A percentile compares a stretch with the other conserved stretches of the same genome.
Evolutionary conservation across 2,888 invertebrate species (phyloP).

Genomic region (Oxyscelio sp.): DNA sequence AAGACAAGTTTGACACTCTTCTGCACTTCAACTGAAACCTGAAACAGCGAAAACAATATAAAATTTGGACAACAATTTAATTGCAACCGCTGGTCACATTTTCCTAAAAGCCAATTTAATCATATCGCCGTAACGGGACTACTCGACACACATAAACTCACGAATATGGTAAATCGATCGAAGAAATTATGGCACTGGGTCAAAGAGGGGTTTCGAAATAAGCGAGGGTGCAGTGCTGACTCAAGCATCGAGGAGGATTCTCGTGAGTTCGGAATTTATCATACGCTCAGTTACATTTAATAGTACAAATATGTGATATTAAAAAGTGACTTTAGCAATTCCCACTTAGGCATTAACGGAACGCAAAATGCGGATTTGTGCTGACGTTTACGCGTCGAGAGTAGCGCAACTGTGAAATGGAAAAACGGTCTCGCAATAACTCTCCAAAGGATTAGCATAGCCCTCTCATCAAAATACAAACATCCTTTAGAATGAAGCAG

Average conservation of each 20-base stretch:
- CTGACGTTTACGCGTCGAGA: conserved; percentile 70
- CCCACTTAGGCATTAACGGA: conserved; percentile 84
- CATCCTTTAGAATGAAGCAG: conserved; percentile 79
- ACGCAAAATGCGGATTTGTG: conserved; percentile 86
- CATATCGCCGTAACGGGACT: conserved; percentile 9
- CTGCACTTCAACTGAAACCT: no score
- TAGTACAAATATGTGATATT: conserved; percentile 78
- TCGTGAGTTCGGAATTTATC: conserved; percentile 55
- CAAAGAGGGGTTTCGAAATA: conserved; percentile 75
- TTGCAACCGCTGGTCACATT: no score
- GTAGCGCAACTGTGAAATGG: conserved; percentile 77
- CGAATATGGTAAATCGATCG: conserved; percentile 83
- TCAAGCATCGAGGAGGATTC: conserved; percentile 59
- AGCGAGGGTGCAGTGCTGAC: conserved; percentile 72
- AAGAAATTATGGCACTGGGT: conserved; percentile 86
- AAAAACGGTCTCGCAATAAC: conserved; percentile 80
- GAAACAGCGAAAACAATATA: no score
- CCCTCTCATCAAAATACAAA: conserved; percentile 88
- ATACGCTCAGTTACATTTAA: conserved; percentile 57
- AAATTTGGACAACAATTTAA: not conserved
- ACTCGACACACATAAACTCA: conserved; percentile 55
- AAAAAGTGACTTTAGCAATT: conserved; percentile 79
- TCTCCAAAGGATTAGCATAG: conserved; percentile 87
- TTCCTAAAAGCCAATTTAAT: conserved; percentile 26
- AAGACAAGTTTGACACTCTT: not conserved